phyloP scores from a whole-genome alignment of 1,140 invertebrate genomes.

The Danaus melanippus region DNA sequence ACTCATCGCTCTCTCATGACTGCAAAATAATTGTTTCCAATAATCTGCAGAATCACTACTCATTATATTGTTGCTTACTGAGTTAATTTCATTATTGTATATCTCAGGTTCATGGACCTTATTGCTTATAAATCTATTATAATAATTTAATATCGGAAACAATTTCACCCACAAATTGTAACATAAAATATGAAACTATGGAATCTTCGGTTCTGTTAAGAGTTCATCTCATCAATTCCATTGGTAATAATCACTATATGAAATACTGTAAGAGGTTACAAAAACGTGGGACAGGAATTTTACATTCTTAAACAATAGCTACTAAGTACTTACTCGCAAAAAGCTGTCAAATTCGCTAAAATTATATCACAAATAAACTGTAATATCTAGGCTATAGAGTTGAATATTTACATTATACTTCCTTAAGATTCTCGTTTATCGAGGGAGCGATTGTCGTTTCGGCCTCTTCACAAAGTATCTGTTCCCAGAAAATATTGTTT shows the following conservation, averaged over 20 bases:
- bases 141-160: too few species aligned
- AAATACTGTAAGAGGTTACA: background rate
- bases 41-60: constrained; percentile 4
- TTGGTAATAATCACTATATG: background rate
- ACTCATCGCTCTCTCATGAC: constrained; percentile 8
- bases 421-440: constrained; percentile 5
- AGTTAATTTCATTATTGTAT: too few species aligned
- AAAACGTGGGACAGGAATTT: too few species aligned
- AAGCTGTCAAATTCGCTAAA: constrained; percentile 3
- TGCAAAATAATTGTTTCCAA: constrained; percentile 5
- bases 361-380: background rate
- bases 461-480: constrained; percentile 3
- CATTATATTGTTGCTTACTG: background rate
- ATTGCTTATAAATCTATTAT: too few species aligned
- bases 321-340: constrained; percentile 1
- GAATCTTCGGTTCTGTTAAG: too few species aligned
- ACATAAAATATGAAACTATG: too few species aligned
- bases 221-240: too few species aligned
- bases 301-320: constrained; percentile 8
- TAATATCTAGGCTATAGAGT: constrained; percentile 1
- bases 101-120: too few species aligned
- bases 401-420: background rate
- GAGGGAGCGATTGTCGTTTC: constrained; percentile 7
- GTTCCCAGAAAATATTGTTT: constrained; percentile 14
- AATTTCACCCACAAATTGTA: too few species aligned